Evolutionary conservation across 2,888 invertebrate genomes (phyloP), one percentile per base, ranked within the genome.

Genomic region (Conomelus anceps): DNA sequence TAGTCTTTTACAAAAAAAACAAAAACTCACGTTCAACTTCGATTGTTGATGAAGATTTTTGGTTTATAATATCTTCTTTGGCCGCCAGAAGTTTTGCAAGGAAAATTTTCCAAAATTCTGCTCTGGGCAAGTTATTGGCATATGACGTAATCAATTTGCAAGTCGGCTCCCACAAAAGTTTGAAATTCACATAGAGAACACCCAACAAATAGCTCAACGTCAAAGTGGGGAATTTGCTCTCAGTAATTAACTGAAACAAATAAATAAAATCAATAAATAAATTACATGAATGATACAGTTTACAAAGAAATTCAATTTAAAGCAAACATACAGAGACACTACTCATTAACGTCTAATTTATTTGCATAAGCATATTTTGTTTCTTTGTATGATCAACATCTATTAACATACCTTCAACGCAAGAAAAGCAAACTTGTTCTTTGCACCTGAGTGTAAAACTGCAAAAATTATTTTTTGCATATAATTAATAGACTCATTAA

Each of bases 131-230:
- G 0, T 95, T 94, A 92, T 94, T 94, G 0, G 97, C 97, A 92
- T 97, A 97, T 0, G 96, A 95, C 0, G 96, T 95, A 87, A 99
- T 95, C 84, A 98, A 94, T 92, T 96, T 95, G 22, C 95, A 94
- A 0, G 97, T 94, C 0, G 98, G 98, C 90, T 97, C 96, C 99
- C 99, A 99, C 0, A 99, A 93, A 20, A 98, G 94, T 91, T 97
- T 96, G 92, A 99, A 98, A 93, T 98, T 98, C 22, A 97, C 94
- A 93, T 97, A 97, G 88, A 98, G 94, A 90, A 96, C 95, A 0
- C 98, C 98, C 34, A 98, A 94, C 92, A 98, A 94, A 92, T 97
- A 98, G 90, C 96, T 94, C 22, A 99, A 92, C 0, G 96, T 95
- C 92, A 96, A 95, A 91, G 94, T 91, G 63, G 91, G 90, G 20